A percentile compares a stretch with the other conserved stretches of the same genome.
phyloP scores from a whole-genome alignment of 53 echinoderm and acorn worm species.

The Pentamera pediparva region DNA sequence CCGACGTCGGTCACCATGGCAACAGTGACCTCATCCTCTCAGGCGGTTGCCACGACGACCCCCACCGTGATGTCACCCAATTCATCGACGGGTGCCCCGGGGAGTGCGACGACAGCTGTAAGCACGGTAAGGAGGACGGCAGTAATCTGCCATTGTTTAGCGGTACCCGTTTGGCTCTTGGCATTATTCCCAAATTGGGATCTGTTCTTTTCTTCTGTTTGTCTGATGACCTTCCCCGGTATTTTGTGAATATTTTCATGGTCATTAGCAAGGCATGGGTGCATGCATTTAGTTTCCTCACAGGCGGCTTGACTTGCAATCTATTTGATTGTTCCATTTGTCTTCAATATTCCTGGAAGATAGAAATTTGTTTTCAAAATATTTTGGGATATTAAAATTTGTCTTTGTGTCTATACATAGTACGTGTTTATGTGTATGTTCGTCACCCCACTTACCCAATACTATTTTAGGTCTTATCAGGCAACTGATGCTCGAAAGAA shows the following conservation, averaged over 20 bases:
- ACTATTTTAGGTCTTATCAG: too few species aligned
- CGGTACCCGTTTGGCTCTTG: not conserved
- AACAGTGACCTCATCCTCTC: constrained; percentile 41
- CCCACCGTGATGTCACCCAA: constrained; percentile 44
- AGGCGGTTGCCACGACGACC: constrained; percentile 61
- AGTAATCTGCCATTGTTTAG: not conserved
- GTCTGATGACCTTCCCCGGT: not conserved
- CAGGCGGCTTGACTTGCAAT: too few species aligned
- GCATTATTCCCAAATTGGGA: not conserved
- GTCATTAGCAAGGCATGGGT: too few species aligned
- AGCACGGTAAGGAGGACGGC: constrained; percentile 4
- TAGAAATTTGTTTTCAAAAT: too few species aligned
- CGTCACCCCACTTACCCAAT: too few species aligned
- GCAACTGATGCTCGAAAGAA: too few species aligned
- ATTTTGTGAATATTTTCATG: not conserved
- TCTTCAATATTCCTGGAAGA: too few species aligned
- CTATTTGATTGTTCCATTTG: too few species aligned
- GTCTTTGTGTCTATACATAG: too few species aligned
- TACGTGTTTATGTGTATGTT: too few species aligned
- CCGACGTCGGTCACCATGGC: constrained; percentile 44
- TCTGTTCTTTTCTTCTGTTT: not conserved
- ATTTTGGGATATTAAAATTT: too few species aligned
- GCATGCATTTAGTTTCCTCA: too few species aligned
- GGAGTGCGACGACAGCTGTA: constrained; percentile 45
- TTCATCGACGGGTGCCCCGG: constrained; percentile 70